Evolutionary conservation across 2,888 invertebrate genomes (phyloP).

Genomic region (Cephus runcator): DNA sequence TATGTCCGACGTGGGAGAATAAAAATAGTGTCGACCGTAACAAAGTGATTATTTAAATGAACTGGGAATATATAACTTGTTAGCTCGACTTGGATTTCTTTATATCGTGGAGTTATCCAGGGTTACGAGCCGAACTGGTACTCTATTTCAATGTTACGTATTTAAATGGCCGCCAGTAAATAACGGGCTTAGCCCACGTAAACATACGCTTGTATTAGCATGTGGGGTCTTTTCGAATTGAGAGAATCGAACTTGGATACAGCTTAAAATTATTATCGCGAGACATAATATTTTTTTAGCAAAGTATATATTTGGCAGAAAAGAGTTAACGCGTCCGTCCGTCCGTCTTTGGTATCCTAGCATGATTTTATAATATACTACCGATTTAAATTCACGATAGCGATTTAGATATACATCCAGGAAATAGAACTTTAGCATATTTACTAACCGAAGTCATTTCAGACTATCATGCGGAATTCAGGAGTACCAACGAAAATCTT

Average conservation of each 20-base stretch:
- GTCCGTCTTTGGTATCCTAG: background rate
- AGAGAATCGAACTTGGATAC: background rate
- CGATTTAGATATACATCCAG: background rate
- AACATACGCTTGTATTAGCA: background rate
- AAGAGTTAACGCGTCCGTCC: background rate
- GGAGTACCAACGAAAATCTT: background rate
- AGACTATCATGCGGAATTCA: background rate
- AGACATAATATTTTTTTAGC: background rate
- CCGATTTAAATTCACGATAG: background rate
- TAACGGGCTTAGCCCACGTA: conserved; percentile 2
- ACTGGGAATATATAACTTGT: background rate
- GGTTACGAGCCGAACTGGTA: background rate
- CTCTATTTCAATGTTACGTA: conserved; percentile 2
- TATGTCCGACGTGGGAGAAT: background rate
- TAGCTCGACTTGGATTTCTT: background rate
- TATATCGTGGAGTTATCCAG: background rate
- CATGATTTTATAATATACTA: background rate
- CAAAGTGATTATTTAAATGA: conserved; percentile 2
- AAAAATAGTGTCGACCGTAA: background rate
- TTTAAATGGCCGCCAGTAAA: background rate
- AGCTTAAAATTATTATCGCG: background rate
- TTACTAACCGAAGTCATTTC: background rate
- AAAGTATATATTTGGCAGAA: background rate
- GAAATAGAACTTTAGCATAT: background rate
- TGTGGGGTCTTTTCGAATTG: background rate